Percentiles rank a stretch among this genome's conserved stretches.
Evolutionary conservation across 2,888 invertebrate genomes (phyloP).

Genomic region (Gisinianus flammeolus): DNA sequence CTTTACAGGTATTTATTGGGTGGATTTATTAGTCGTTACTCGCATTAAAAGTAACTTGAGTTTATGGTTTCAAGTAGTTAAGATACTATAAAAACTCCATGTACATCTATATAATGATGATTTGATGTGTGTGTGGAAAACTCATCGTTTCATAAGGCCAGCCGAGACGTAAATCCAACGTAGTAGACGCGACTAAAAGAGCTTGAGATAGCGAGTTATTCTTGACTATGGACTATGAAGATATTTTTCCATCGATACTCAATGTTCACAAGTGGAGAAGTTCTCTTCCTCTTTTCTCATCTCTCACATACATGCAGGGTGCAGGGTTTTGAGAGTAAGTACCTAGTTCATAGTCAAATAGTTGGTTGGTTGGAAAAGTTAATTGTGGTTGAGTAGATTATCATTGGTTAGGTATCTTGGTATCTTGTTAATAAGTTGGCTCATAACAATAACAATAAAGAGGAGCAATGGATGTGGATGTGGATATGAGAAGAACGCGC

Average conservation of each 20-base stretch:
- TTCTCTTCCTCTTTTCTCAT: no score
- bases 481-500: constrained; percentile 14
- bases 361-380: constrained; percentile 2
- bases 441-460: constrained; percentile 49
- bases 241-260: no score
- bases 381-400: constrained; percentile 41
- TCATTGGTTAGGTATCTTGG: constrained; percentile 25
- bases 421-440: constrained; percentile 27
- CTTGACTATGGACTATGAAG: no score
- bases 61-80: neutral
- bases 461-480: constrained; percentile 39
- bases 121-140: neutral
- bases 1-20: constrained; percentile 19
- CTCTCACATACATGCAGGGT: neutral
- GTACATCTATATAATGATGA: neutral
- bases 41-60: neutral
- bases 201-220: no score
- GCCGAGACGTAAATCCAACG: no score
- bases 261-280: no score
- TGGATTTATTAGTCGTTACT: constrained; percentile 21
- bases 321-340: no score
- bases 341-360: neutral
- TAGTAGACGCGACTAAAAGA: no score
- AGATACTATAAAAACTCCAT: neutral
- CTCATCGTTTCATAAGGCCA: no score